Evolutionary conservation across 2,888 invertebrate species (phyloP).

Genomic region (Metacarcinus magister): DNA sequence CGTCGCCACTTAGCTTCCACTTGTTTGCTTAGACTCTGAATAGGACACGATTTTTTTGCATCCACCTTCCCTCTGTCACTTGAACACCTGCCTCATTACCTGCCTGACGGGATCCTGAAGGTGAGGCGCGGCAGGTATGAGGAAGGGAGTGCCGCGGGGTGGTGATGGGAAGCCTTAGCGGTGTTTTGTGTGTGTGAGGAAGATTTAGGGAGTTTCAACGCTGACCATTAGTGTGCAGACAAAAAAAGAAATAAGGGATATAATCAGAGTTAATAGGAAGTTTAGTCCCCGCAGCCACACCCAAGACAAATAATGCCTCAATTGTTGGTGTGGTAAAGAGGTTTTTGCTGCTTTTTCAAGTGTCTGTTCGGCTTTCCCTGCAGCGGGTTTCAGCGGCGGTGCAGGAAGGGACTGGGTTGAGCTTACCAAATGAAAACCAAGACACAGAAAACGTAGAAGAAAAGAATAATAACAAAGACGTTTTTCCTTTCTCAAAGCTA

Average conservation of each 20-base stretch:
- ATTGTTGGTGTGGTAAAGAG: not conserved
- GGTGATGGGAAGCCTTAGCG: not conserved
- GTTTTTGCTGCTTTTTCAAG: not conserved
- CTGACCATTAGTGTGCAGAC: not conserved
- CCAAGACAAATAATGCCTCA: conserved; percentile 35
- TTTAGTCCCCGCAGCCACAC: conserved; percentile 2
- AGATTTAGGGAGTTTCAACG: not conserved
- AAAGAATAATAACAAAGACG: not conserved
- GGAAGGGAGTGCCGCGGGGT: not conserved
- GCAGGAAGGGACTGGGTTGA: not conserved
- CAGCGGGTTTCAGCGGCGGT: not conserved
- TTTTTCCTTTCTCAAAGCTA: not conserved
- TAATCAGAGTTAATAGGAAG: conserved; percentile 1
- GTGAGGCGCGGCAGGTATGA: not conserved
- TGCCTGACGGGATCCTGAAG: not conserved
- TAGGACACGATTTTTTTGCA: conserved; percentile 36
- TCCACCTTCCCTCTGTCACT: conserved; percentile 13
- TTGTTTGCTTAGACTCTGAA: conserved; percentile 33
- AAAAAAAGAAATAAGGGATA: conserved; percentile 15
- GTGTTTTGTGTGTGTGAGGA: conserved; percentile 33
- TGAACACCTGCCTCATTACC: conserved; percentile 32
- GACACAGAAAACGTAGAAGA: not conserved
- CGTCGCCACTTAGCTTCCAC: conserved; percentile 36
- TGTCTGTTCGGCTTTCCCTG: not conserved
- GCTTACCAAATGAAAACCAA: not conserved